Conservation (phyloP, 2,888 invertebrate genomes). For the Chrysodeixis includens region DNA sequence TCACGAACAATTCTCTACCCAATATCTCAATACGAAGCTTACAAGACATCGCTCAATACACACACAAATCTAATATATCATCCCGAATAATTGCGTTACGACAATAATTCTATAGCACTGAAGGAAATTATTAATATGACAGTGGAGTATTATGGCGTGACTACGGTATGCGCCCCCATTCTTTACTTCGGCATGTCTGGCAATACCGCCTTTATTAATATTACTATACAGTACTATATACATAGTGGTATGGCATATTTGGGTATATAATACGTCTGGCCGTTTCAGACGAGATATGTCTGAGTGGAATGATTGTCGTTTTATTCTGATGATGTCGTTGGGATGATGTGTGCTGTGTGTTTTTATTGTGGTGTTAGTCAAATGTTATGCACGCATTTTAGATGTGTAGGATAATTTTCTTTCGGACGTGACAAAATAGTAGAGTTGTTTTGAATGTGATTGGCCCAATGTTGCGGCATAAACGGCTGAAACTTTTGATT, state of each 20-base stretch:
- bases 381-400: background rate
- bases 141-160: conserved; percentile 65
- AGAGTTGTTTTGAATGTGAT: no score
- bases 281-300: background rate
- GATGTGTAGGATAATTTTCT: background rate
- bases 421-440: no score
- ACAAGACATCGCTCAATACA: background rate
- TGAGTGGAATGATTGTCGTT: background rate
- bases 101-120: conserved; percentile 54
- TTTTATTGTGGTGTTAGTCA: background rate
- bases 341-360: background rate
- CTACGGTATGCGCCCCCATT: conserved; percentile 76
- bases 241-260: conserved; percentile 11
- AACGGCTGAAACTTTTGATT: no score
- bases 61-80: conserved; percentile 8
- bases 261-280: conserved; percentile 10
- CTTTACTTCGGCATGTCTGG: conserved; percentile 68
- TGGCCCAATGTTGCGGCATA: no score
- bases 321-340: background rate
- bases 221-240: conserved; percentile 45
- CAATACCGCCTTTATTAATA: conserved; percentile 60
- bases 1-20: background rate
- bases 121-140: conserved; percentile 72
- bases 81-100: conserved; percentile 41
- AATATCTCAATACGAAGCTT: background rate